phyloP scores from a whole-genome alignment of 1,140 invertebrate genomes.

The Rhyacophila brunnea region DNA sequence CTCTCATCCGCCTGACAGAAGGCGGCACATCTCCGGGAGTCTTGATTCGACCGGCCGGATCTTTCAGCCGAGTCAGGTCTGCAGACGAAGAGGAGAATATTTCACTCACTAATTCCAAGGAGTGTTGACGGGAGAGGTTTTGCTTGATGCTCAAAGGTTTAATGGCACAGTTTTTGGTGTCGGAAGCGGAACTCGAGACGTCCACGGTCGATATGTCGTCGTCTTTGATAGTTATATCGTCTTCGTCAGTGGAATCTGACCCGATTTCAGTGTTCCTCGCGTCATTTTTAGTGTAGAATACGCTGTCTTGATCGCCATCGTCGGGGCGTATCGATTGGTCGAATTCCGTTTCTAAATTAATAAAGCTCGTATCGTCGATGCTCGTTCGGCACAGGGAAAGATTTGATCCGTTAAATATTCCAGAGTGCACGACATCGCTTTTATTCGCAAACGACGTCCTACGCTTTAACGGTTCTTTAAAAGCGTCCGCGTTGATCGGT shows the following conservation, averaged over 20 bases:
- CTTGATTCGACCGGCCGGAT: constrained; percentile 74
- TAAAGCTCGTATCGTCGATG: constrained; percentile 18
- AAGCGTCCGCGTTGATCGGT: neutral
- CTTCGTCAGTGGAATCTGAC: constrained; percentile 6
- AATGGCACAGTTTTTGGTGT: too few relatives aligned
- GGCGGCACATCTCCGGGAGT: constrained; percentile 79
- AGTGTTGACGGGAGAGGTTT: constrained; percentile 57
- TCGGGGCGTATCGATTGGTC: neutral
- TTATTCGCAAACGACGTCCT: too few relatives aligned
- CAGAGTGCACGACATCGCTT: too few relatives aligned
- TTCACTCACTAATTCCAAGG: constrained; percentile 68
- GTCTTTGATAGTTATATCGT: constrained; percentile 7
- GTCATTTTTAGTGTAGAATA: constrained; percentile 1
- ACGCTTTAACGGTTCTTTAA: neutral
- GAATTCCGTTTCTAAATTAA: constrained; percentile 7
- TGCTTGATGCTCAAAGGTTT: constrained; percentile 34
- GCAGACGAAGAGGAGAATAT: constrained; percentile 60
- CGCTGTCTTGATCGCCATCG: neutral
- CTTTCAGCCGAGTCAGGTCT: constrained; percentile 64
- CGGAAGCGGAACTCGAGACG: constrained; percentile 3
- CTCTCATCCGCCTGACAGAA: constrained; percentile 65
- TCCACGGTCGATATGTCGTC: constrained; percentile 23
- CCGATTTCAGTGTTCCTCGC: constrained; percentile 5
- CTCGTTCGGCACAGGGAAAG: constrained; percentile 20
- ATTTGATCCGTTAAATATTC: constrained; percentile 8